Evolutionary conservation across 2,113 vertebrate species (phyloP).

Genomic region (Ageneiosus marmoratus): DNA sequence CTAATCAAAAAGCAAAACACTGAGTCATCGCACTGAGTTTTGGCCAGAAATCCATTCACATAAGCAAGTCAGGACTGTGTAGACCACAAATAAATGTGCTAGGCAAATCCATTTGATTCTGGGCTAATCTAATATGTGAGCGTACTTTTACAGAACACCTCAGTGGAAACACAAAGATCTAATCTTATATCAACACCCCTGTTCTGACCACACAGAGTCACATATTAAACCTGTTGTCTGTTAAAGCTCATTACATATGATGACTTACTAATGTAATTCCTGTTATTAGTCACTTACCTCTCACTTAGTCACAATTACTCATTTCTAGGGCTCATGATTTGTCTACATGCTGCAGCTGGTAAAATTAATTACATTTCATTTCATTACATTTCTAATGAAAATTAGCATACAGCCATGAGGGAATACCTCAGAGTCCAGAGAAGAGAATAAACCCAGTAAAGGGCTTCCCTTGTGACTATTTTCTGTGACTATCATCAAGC

Average conservation of each 20-base stretch:
- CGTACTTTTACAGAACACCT: not conserved
- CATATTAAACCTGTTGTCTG: conserved; percentile 15
- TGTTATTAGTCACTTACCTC: conserved; percentile 26
- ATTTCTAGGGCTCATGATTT: not conserved
- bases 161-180: not conserved
- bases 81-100: conserved; percentile 4
- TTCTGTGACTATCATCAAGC: not conserved
- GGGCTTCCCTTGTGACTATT: not conserved
- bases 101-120: conserved; percentile 12
- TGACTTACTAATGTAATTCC: conserved; percentile 14
- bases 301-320: conserved; percentile 22
- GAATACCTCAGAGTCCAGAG: not conserved
- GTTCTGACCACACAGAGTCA: conserved; percentile 11
- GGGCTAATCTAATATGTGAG: not conserved
- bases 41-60: not conserved
- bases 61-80: conserved; percentile 2
- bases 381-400: conserved; percentile 19
- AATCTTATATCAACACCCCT: not conserved
- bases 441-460: not conserved
- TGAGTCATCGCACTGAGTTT: not conserved
- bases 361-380: conserved; percentile 12
- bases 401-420: conserved; percentile 4
- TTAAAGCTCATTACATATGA: conserved; percentile 17
- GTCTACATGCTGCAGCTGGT: conserved; percentile 19
- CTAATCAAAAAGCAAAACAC: conserved; percentile 9